A percentile compares a stretch with the other conserved stretches of the same genome.
Conservation (phyloP, 2,888 invertebrate genomes). For the Ametastegia equiseti region DNA sequence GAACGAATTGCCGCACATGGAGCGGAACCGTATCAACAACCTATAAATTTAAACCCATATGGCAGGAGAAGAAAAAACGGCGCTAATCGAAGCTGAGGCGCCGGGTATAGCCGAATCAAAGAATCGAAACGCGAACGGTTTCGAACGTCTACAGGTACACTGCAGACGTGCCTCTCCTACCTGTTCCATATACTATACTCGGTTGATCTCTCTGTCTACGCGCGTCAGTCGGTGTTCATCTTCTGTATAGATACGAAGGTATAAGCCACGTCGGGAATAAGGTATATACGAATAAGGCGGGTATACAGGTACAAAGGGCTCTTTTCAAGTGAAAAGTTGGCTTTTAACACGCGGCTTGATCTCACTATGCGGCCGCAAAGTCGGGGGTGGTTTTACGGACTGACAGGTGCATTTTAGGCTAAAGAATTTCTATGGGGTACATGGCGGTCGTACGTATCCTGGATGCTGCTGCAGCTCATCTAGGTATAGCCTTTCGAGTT, state of each 20-base stretch:
- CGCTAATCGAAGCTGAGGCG: too few species aligned
- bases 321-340: slow-evolving; percentile 27
- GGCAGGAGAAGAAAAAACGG: not conserved
- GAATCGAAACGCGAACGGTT: too few species aligned
- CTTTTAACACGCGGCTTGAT: slow-evolving; percentile 26
- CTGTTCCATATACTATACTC: too few species aligned
- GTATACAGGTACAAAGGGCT: not conserved
- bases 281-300: not conserved
- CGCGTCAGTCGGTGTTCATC: too few species aligned
- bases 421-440: slow-evolving; percentile 41
- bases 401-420: slow-evolving; percentile 34
- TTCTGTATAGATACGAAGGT: too few species aligned
- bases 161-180: too few species aligned
- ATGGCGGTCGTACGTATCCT: too few species aligned
- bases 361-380: slow-evolving; percentile 3
- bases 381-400: slow-evolving; percentile 40
- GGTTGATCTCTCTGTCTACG: too few species aligned
- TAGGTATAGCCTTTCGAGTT: slow-evolving; percentile 31
- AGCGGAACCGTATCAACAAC: not conserved
- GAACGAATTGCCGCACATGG: not conserved
- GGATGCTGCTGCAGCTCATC: too few species aligned
- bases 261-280: not conserved
- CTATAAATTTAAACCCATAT: not conserved
- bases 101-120: too few species aligned
- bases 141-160: too few species aligned